Evolutionary conservation across 2,113 vertebrate genomes (phyloP), one percentile per base, ranked within the genome.

Genomic region (Mesembrinibis cayennensis): DNA sequence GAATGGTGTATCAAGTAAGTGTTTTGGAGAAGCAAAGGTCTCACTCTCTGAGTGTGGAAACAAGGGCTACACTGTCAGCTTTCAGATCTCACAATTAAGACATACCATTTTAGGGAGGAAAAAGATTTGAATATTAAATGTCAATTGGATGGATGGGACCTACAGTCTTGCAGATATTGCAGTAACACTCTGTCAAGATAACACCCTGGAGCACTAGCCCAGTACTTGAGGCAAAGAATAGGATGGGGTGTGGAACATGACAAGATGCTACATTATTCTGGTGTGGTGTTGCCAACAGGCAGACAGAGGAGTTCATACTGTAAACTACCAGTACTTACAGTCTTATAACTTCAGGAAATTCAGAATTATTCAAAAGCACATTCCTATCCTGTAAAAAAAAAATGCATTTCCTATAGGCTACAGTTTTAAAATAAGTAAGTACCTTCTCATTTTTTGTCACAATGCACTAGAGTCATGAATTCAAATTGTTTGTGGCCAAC

Each of bases 1-100:
- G 44, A 84, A 84, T 32, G 10, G 59, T 15, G 3, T 52, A 65
- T 44, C 26, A 78, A 12, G 3, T 26, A 38, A 26, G 7, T 18
- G 26, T 49, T 79, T 84, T 14, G 55, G 12, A 56, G 36, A 89
- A 49, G 32, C 49, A 59, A 44, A 44, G 11, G 22, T 42, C 34
- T 78, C 55, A 32, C 1, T 1, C 40, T 42, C 23, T 40, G 7
- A 70, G 18, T 0, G 0, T 32, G 27, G 40, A 70, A 58, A 56
- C 8, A 36, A 52, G 45, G 10, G 11, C 11, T 42, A 44, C 19
- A 27, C 23, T 42, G 45, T 49, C 40, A 76, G 21, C 34, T 80
- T 44, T 66, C 44, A 44, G 19, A 49, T 30, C 36, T 80, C 29
- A 74, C 34, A 80, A 52, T 40, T 59, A 59, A 38, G n/a, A n/a